A percentile compares a stretch with the other conserved stretches of the same genome.
phyloP scores from a whole-genome alignment of 2,888 invertebrate genomes.

The Pandemis corylana region DNA sequence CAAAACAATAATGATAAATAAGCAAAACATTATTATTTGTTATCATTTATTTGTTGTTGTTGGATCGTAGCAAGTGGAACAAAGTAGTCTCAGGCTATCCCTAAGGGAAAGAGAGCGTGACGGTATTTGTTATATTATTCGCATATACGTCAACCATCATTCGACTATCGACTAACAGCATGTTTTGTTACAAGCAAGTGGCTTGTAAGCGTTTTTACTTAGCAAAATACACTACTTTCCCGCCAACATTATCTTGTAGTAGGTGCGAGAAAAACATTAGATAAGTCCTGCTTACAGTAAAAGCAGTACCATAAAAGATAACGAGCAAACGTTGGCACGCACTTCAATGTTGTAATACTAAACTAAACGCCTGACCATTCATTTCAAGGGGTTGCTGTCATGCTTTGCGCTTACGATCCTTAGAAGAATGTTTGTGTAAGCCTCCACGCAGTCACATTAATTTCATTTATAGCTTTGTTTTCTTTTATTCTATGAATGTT shows the following conservation, averaged over 20 bases:
- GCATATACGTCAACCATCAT: not conserved
- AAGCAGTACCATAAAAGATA: constrained; percentile 44
- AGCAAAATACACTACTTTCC: constrained; percentile 26
- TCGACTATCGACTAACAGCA: too few relatives aligned
- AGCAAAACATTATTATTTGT: too few relatives aligned
- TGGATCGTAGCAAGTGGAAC: too few relatives aligned
- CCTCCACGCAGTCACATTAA: not conserved
- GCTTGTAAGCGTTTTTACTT: constrained; percentile 27
- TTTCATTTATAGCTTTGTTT: not conserved
- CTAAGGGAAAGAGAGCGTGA: too few relatives aligned
- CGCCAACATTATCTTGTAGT: constrained; percentile 20
- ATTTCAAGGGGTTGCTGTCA: constrained; percentile 25
- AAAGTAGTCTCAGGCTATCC: too few relatives aligned
- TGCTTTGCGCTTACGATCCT: constrained; percentile 19
- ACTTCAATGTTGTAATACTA: constrained; percentile 37
- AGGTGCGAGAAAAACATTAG: constrained; percentile 39
- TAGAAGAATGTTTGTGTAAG: constrained; percentile 16
- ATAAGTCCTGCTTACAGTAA: constrained; percentile 33
- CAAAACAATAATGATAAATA: too few relatives aligned
- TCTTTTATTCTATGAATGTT: not conserved
- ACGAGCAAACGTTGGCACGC: constrained; percentile 42
- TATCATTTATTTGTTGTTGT: too few relatives aligned
- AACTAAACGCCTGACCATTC: constrained; percentile 34
- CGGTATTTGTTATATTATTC: not conserved
- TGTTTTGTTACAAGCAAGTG: not conserved